Evolutionary conservation across 2,797 vertebrate genomes (phyloP).

Genomic region (Crypturellus tataupa): DNA sequence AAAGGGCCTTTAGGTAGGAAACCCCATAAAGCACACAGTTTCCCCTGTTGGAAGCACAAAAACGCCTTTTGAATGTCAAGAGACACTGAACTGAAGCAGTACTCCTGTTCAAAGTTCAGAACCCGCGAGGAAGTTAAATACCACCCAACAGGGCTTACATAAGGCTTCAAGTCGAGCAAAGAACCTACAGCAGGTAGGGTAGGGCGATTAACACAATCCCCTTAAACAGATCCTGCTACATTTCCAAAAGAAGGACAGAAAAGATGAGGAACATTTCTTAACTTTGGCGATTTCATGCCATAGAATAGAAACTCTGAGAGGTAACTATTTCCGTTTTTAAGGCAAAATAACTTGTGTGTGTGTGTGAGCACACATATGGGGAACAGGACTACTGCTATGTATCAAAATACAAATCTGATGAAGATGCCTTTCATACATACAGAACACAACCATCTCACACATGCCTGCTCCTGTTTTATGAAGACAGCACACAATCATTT

Average conservation of each 20-base stretch:
- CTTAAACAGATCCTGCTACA: background rate
- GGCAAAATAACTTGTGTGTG: background rate
- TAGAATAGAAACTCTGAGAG: background rate
- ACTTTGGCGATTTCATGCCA: background rate
- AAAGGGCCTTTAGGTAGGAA: background rate
- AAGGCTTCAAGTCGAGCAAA: background rate
- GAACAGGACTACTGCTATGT: background rate
- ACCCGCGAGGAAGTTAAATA: background rate
- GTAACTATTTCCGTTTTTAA: background rate
- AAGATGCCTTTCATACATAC: background rate
- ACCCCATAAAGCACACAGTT: background rate
- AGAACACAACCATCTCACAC: background rate
- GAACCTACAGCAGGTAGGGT: background rate
- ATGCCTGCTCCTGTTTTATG: background rate
- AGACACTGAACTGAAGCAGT: background rate
- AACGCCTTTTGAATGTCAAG: background rate
- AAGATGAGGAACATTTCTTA: background rate
- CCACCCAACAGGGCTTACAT: fast-evolving
- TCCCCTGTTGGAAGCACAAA: background rate
- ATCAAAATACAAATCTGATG: background rate
- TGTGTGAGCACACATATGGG: no score
- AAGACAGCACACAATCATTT: background rate
- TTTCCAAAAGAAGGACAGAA: background rate
- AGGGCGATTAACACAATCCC: background rate
- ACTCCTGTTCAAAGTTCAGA: background rate